Evolutionary conservation across 2,888 invertebrate species (phyloP).

Genomic region (Eurytoma adleriae): DNA sequence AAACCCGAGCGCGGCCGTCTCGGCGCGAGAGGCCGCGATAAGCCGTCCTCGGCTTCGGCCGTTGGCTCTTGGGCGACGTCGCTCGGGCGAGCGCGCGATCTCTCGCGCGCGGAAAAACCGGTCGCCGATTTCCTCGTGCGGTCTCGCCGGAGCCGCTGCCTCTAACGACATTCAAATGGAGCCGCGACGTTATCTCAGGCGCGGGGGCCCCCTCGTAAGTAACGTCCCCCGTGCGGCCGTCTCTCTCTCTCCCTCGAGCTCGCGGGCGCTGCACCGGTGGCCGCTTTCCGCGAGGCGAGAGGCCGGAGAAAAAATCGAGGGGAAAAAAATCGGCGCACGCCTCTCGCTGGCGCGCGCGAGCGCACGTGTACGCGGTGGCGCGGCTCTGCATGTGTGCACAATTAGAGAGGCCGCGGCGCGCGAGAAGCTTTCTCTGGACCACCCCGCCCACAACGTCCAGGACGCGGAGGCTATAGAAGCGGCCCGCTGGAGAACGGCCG

Average conservation of each 20-base stretch:
- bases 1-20: background rate
- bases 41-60: constrained; percentile 40
- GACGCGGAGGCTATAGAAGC: constrained; percentile 24
- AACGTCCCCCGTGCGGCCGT: constrained; percentile 45
- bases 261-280: too few relatives aligned
- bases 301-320: too few relatives aligned
- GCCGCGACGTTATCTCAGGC: constrained; percentile 63
- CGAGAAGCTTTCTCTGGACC: constrained; percentile 74
- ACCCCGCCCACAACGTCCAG: constrained; percentile 72
- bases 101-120: constrained; percentile 51
- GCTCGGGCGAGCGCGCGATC: constrained; percentile 40
- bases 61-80: constrained; percentile 30
- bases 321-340: constrained; percentile 70
- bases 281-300: too few relatives aligned
- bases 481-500: background rate
- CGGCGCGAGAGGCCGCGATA: constrained; percentile 13
- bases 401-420: constrained; percentile 63
- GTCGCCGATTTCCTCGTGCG: constrained; percentile 55
- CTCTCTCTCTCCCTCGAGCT: too few relatives aligned
- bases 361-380: constrained; percentile 38
- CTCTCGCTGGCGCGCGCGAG: constrained; percentile 68
- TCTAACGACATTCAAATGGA: constrained; percentile 70
- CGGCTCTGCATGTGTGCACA: constrained; percentile 57
- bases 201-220: constrained; percentile 56
- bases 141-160: constrained; percentile 56